These are phyloP conservation scores for Pocillopora meandrina DNA, from an alignment of 92 coral and sea anemone species.

Conservation along the genomic window DNA sequence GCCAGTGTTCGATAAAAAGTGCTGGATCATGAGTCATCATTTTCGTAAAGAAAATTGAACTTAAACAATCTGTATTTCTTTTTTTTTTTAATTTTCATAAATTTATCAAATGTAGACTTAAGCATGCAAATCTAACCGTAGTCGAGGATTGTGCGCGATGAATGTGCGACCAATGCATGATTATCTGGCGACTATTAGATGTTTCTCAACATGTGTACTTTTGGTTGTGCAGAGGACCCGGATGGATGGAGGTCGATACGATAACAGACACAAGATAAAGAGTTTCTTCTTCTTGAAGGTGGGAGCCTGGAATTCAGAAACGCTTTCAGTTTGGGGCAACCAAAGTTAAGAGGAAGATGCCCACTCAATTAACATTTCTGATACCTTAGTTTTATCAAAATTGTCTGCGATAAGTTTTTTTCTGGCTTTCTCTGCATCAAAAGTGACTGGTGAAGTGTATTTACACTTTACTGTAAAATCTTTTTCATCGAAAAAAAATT, in stretches of 20 bases:
- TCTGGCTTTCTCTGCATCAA: neutral
- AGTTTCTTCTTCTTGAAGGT: neutral
- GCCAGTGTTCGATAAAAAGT: no score
- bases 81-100: no score
- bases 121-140: no score
- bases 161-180: no score
- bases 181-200: neutral
- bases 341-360: neutral
- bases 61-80: no score
- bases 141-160: neutral
- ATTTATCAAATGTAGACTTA: no score
- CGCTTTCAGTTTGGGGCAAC: neutral
- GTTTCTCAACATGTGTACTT: neutral
- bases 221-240: conserved; percentile 22
- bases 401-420: neutral
- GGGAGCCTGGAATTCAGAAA: neutral
- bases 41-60: no score
- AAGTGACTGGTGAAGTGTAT: no score
- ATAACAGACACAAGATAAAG: neutral
- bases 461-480: no score
- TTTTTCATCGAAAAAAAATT: no score
- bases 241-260: conserved; percentile 49
- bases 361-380: neutral
- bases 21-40: no score
- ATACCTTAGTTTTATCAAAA: neutral